Evolutionary conservation across 2,888 invertebrate species (phyloP).

Genomic region (Ecliptopera silaceata): DNA sequence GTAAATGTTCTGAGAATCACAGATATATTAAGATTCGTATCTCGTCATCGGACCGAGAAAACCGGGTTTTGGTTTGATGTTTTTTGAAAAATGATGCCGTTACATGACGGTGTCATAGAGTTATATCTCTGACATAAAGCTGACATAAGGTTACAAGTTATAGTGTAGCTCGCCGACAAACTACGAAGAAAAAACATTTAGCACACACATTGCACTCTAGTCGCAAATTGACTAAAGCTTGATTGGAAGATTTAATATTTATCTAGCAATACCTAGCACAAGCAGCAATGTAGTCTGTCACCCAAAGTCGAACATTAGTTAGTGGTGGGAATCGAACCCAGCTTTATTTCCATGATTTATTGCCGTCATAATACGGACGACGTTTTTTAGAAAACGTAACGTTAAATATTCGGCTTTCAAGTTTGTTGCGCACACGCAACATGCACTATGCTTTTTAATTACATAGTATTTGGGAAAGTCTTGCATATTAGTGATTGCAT

Average conservation of each 20-base stretch:
- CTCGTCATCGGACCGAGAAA: slow-evolving; percentile 40
- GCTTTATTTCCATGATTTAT: background rate
- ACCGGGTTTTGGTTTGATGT: slow-evolving; percentile 33
- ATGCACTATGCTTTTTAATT: slow-evolving; percentile 28
- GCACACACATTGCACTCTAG: too few relatives aligned
- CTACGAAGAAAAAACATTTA: too few relatives aligned
- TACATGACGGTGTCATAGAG: background rate
- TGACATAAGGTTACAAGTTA: too few relatives aligned
- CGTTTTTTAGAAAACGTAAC: background rate
- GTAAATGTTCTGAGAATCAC: slow-evolving; percentile 41
- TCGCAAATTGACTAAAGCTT: too few relatives aligned
- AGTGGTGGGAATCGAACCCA: background rate
- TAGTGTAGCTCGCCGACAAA: too few relatives aligned
- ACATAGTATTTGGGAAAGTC: slow-evolving; percentile 26
- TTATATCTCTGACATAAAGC: too few relatives aligned
- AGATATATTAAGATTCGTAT: slow-evolving; percentile 44
- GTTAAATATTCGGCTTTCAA: slow-evolving; percentile 32
- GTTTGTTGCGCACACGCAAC: slow-evolving; percentile 30
- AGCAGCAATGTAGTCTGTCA: too few relatives aligned
- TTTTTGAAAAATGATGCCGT: background rate
- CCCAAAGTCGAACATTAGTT: too few relatives aligned
- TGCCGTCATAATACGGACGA: background rate
- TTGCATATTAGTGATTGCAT: slow-evolving; percentile 4
- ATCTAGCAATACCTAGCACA: too few relatives aligned
- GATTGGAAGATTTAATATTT: too few relatives aligned